Base-by-base conservation (phyloP, 2,797 vertebrate species). In the Merluccius polli region DNA sequence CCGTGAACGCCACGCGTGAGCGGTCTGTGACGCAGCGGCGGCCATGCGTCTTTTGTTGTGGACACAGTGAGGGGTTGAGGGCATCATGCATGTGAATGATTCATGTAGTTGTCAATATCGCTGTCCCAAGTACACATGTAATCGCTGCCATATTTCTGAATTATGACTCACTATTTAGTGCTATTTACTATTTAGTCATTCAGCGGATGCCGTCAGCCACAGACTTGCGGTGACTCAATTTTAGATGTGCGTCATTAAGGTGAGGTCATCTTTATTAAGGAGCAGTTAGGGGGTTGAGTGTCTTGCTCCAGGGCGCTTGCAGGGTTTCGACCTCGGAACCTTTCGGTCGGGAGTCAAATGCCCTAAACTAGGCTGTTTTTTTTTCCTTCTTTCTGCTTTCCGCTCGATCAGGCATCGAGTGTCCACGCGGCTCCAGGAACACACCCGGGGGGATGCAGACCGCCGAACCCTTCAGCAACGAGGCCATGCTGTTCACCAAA, bases 381-480 rank as follows among this genome's bases (percentile, higher is more conserved):
- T n/a, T 24, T 68, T 8, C 6, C 29, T 68, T 0, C 4, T 29
- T 15, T 68, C 2, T 75, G 52, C 13, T 36, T 21, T 52, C n/a
- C 84, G 63, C 79, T 75, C 59, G 76, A 2, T 0, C 80, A 98
- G 98, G 98, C 84, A 99, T 99, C 0, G 97, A 99, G 87, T 99
- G 98, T 88, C 98, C 97, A 32, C 93, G 97, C 32, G 96, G 97
- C 15, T 95, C 97, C 79, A 91, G 98, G 71, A 98, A 97, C 87
- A 87, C 89, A 10, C 96, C 97, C 0, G 94, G 96, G 59, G 92
- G 95, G 73, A 82, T 94, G 69, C 96, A 96, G 88, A 95, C 97
- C 82, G 96, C 95, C 0, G 98, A 99, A 67, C 97, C 98, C 16
- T 99, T 97, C 95, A 98, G 96, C n/a, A 95, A 98, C 16, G 96